phyloP scores from a whole-genome alignment of 2,797 vertebrate species.

The Liparis tanakae region DNA sequence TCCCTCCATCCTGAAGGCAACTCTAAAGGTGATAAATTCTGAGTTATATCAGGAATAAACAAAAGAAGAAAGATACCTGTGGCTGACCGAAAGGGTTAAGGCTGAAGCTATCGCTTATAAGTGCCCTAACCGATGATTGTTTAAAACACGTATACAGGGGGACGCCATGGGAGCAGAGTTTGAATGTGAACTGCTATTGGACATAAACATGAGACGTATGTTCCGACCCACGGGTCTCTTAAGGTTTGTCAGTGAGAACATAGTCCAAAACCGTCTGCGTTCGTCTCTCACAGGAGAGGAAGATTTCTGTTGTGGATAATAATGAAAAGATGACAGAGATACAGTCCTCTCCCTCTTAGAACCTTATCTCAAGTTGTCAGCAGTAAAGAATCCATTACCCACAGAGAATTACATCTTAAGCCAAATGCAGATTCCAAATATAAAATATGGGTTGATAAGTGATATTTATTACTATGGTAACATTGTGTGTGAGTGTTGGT shows the following conservation, averaged over 20 bases:
- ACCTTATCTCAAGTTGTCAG: conserved; percentile 55
- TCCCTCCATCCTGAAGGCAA: conserved; percentile 15
- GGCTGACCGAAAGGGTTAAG: too few relatives aligned
- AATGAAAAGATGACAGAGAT: conserved; percentile 58
- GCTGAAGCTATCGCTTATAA: too few relatives aligned
- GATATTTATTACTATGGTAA: conserved; percentile 48
- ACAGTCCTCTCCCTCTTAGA: conserved; percentile 41
- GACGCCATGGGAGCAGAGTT: not conserved
- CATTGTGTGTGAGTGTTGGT: conserved; percentile 43
- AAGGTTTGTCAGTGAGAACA: conserved; percentile 42
- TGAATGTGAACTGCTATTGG: conserved; percentile 14
- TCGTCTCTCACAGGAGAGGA: conserved; percentile 38
- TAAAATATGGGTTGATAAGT: conserved; percentile 49
- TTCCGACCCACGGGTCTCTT: conserved; percentile 38
- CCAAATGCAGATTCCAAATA: conserved; percentile 51
- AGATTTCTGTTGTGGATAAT: conserved; percentile 58
- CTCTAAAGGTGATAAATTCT: conserved; percentile 10
- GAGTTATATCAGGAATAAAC: too few relatives aligned
- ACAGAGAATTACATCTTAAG: conserved; percentile 36
- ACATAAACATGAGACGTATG: conserved; percentile 45
- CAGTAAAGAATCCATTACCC: conserved; percentile 44
- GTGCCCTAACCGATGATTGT: too few relatives aligned
- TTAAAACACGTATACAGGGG: not conserved
- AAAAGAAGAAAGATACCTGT: too few relatives aligned
- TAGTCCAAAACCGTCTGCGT: conserved; percentile 25